Percentiles rank a stretch among this genome's conserved stretches.
phyloP scores from a whole-genome alignment of 2,888 invertebrate species.

The Diadegma fenestrale region DNA sequence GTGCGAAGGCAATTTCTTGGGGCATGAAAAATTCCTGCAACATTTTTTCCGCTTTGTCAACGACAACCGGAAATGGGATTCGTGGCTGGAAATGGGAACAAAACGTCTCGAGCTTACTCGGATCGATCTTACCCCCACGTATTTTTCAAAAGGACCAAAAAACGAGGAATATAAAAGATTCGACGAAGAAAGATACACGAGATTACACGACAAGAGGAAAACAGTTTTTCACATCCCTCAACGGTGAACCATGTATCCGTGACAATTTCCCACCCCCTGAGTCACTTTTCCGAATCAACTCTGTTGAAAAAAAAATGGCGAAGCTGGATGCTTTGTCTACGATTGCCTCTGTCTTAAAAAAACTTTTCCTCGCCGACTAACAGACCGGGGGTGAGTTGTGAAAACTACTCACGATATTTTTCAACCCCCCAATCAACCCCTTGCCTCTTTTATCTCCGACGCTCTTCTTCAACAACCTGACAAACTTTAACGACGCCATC shows the following conservation, averaged over 20 bases:
- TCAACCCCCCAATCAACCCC: conserved; percentile 42
- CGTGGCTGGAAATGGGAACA: conserved; percentile 4
- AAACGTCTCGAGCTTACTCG: conserved; percentile 12
- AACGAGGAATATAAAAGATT: conserved; percentile 11
- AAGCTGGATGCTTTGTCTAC: neutral
- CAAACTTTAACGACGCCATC: conserved; percentile 55
- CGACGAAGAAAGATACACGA: conserved; percentile 29
- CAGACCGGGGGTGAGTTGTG: neutral
- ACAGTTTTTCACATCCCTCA: conserved; percentile 11
- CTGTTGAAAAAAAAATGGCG: conserved; percentile 19
- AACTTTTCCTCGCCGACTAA: conserved; percentile 4
- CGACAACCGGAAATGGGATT: conserved; percentile 34
- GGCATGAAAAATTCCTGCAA: neutral
- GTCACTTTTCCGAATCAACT: conserved; percentile 46
- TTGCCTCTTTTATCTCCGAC: conserved; percentile 21
- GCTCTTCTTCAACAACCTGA: conserved; percentile 10
- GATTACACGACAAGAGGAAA: conserved; percentile 7
- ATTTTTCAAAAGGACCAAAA: conserved; percentile 13
- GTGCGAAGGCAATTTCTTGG: neutral
- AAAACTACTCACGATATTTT: conserved; percentile 56
- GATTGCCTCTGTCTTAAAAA: neutral
- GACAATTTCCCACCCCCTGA: conserved; percentile 21
- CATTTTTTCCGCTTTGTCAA: conserved; percentile 8
- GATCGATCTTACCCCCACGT: conserved; percentile 29
- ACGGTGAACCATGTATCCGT: conserved; percentile 51